Conservation (phyloP, 2,888 invertebrate genomes). For the Drosophila mayaguana region DNA sequence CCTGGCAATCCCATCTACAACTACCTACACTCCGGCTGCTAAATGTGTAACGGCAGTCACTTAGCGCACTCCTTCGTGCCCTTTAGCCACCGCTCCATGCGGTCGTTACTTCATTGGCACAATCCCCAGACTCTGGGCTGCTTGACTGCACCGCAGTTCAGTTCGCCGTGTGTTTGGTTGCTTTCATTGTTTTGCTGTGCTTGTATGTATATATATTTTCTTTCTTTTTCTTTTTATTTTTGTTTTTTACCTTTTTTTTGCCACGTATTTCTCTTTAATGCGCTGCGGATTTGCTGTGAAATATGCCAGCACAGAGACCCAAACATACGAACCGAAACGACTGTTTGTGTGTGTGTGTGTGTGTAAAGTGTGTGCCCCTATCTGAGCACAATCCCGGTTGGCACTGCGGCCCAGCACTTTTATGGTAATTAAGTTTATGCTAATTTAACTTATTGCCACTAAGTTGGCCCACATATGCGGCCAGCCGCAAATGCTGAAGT, state of each 20-base stretch:
- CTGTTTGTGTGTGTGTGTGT: neutral
- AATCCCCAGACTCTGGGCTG: slow-evolving; percentile 64
- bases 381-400: slow-evolving; percentile 63
- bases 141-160: slow-evolving; percentile 30
- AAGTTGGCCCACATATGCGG: slow-evolving; percentile 79
- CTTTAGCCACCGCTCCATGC: slow-evolving; percentile 38
- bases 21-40: slow-evolving; percentile 25
- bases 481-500: slow-evolving; percentile 66
- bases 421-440: slow-evolving; percentile 80
- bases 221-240: slow-evolving; percentile 3
- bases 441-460: slow-evolving; percentile 80
- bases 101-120: slow-evolving; percentile 78
- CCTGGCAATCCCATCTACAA: slow-evolving; percentile 60
- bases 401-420: slow-evolving; percentile 74
- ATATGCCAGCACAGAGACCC: slow-evolving; percentile 57
- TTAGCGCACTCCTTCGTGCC: slow-evolving; percentile 54
- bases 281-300: slow-evolving; percentile 79
- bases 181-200: slow-evolving; percentile 75
- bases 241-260: slow-evolving; percentile 45
- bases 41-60: slow-evolving; percentile 73
- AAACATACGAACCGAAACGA: slow-evolving; percentile 24
- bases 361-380: slow-evolving; percentile 35
- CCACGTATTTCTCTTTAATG: slow-evolving; percentile 78
- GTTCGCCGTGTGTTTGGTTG: slow-evolving; percentile 40
- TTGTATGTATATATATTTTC: slow-evolving; percentile 22